phyloP scores from a whole-genome alignment of 2,113 vertebrate genomes.

The Pedionomus torquatus region DNA sequence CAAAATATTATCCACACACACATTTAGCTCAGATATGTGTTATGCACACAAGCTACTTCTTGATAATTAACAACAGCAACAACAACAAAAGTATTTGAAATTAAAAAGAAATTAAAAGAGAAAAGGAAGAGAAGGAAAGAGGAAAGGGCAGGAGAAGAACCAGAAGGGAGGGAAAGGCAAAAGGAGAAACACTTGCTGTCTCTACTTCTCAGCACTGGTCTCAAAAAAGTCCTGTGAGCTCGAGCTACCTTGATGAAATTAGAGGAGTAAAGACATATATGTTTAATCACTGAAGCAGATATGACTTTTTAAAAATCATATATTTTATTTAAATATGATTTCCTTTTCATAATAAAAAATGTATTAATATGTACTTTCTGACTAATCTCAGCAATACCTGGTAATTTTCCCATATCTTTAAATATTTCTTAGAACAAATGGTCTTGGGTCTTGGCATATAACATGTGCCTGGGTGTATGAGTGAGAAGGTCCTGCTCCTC shows the following conservation, averaged over 20 bases:
- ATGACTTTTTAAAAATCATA: slow-evolving; percentile 76
- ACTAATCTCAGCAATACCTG: slow-evolving; percentile 81
- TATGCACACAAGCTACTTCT: background rate
- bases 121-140: background rate
- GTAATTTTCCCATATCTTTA: slow-evolving; percentile 80
- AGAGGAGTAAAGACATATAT: slow-evolving; percentile 44
- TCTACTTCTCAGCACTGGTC: background rate
- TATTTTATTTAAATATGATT: slow-evolving; percentile 89
- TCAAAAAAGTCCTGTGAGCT: background rate
- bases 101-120: background rate
- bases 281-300: slow-evolving; percentile 55
- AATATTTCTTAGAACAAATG: slow-evolving; percentile 91
- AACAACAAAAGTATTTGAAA: background rate
- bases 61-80: background rate
- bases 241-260: slow-evolving; percentile 33
- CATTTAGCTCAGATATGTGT: background rate
- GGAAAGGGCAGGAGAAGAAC: background rate
- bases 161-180: background rate
- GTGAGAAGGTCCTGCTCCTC: background rate
- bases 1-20: background rate
- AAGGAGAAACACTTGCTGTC: background rate
- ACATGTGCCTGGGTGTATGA: background rate
- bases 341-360: slow-evolving; percentile 87
- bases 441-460: slow-evolving; percentile 18
- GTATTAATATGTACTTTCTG: slow-evolving; percentile 75